phyloP scores from a whole-genome alignment of 2,888 invertebrate species.

The Ophion costatus region DNA sequence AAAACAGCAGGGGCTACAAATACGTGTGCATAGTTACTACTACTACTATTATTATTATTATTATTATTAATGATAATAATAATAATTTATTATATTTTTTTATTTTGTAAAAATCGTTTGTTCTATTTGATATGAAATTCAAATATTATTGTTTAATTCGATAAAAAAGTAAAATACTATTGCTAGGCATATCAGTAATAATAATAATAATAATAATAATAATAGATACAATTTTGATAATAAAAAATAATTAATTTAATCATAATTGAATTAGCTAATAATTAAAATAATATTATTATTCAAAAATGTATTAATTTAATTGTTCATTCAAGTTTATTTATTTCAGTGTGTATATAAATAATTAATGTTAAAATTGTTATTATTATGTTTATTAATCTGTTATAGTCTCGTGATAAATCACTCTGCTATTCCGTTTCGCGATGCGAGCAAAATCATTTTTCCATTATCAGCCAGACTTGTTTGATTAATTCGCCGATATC shows the following conservation, averaged over 20 bases:
- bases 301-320: too few relatives aligned
- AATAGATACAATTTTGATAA: not conserved
- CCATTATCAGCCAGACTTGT: constrained; percentile 46
- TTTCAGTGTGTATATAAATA: too few relatives aligned
- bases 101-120: too few relatives aligned
- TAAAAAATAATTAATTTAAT: not conserved
- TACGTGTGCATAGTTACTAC: not conserved
- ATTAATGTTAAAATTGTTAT: not conserved
- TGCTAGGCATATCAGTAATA: not conserved
- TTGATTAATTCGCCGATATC: constrained; percentile 47
- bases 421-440: constrained; percentile 1
- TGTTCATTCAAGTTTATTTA: too few relatives aligned
- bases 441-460: constrained; percentile 31
- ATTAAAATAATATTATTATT: too few relatives aligned
- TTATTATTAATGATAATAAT: too few relatives aligned
- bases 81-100: not conserved
- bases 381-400: not conserved
- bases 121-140: too few relatives aligned
- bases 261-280: too few relatives aligned
- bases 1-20: not conserved
- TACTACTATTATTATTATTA: not conserved
- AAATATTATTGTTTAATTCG: too few relatives aligned
- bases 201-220: not conserved
- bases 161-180: not conserved
- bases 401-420: not conserved